These are phyloP conservation scores for Macropis europaea DNA, from an alignment of 2,888 invertebrate genomes.

Conservation along the genomic window DNA sequence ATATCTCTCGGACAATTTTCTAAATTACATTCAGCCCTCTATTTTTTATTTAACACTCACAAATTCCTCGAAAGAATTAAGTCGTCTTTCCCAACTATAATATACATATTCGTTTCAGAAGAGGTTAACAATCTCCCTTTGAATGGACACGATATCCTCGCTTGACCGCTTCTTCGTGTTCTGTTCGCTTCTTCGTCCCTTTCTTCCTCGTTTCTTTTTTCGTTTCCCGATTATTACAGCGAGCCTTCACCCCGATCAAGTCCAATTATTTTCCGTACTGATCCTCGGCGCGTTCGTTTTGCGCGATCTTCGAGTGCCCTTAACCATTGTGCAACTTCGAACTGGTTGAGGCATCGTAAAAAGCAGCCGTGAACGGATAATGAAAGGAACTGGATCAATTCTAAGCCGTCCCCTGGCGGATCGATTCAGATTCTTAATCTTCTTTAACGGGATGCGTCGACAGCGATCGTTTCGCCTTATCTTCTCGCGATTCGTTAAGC, in stretches of 20 bases:
- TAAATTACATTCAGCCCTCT: too few species aligned
- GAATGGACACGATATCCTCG: background rate
- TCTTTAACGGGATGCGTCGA: background rate
- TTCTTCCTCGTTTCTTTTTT: background rate
- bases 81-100: too few species aligned
- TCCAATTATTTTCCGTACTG: slow-evolving; percentile 46
- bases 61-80: too few species aligned
- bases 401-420: background rate
- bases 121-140: too few species aligned
- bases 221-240: slow-evolving; percentile 15
- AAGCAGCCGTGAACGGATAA: slow-evolving; percentile 12
- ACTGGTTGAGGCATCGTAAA: slow-evolving; percentile 18
- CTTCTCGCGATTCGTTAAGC: background rate
- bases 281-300: slow-evolving; percentile 24
- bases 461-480: background rate
- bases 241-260: slow-evolving; percentile 7
- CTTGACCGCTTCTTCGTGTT: background rate
- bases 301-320: slow-evolving; percentile 29
- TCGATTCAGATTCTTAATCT: background rate
- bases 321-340: slow-evolving; percentile 31
- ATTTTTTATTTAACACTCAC: too few species aligned
- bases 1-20: too few species aligned
- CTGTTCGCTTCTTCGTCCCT: background rate
- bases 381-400: slow-evolving; percentile 1
- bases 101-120: too few species aligned